Conservation (phyloP, 2,797 vertebrate species). For the Glyptemys insculpta region DNA sequence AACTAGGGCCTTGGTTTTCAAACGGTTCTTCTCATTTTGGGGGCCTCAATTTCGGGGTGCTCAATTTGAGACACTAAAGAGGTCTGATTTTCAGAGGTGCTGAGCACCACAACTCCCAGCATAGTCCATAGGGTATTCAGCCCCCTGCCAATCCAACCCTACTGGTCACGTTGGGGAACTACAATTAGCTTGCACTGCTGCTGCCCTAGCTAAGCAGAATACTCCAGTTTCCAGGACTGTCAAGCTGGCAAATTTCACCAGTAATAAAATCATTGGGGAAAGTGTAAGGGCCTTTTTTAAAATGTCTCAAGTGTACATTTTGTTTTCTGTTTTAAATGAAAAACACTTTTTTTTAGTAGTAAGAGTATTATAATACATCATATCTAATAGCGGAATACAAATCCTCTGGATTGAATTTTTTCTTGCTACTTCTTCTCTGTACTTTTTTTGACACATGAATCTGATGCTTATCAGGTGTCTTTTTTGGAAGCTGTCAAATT, state of each 20-base stretch:
- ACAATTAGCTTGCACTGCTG: not conserved
- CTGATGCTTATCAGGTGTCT: slow-evolving; percentile 43
- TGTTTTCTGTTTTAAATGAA: slow-evolving; percentile 56
- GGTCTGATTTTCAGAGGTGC: not conserved
- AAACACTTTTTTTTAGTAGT: slow-evolving; percentile 11
- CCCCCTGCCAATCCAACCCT: not conserved
- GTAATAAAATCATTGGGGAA: not conserved
- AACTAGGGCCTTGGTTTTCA: slow-evolving; percentile 23
- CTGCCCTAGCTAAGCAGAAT: not conserved
- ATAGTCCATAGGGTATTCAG: not conserved
- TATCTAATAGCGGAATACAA: slow-evolving; percentile 46
- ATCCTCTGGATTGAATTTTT: slow-evolving; percentile 40
- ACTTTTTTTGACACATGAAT: slow-evolving; percentile 70
- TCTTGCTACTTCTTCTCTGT: slow-evolving; percentile 65
- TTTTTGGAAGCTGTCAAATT: slow-evolving; percentile 71
- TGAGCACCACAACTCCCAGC: not conserved
- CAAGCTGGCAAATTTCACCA: not conserved
- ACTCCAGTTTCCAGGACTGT: not conserved
- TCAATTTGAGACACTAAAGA: slow-evolving; percentile 18
- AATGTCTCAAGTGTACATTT: slow-evolving; percentile 23
- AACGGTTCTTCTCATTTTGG: slow-evolving; percentile 38
- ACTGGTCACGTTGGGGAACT: not conserved
- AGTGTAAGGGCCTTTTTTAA: not conserved
- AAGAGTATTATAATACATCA: not conserved
- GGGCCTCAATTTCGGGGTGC: slow-evolving; percentile 31